These are phyloP conservation scores for Limosa lapponica DNA, from an alignment of 2,797 vertebrate species.

Conservation along the genomic window DNA sequence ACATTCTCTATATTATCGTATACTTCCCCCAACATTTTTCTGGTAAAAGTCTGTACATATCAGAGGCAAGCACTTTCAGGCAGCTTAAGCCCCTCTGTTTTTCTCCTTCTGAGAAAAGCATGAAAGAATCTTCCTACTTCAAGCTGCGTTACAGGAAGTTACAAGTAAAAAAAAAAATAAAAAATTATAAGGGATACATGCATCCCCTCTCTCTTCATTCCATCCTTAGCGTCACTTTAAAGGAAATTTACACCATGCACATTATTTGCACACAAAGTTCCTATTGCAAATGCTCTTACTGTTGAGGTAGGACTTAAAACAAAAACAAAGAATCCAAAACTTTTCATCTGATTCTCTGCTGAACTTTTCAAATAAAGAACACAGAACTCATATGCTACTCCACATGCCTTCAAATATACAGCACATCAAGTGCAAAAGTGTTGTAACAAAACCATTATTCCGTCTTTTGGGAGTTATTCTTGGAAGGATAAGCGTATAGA, in stretches of 20 bases:
- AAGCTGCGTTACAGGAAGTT: not conserved
- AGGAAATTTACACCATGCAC: conserved; percentile 42
- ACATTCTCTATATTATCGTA: not conserved
- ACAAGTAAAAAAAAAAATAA: not conserved
- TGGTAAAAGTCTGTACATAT: not conserved
- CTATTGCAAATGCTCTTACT: not conserved
- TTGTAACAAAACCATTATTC: conserved; percentile 69
- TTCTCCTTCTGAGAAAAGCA: not conserved
- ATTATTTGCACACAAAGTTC: not conserved
- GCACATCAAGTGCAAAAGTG: not conserved
- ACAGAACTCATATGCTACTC: not conserved
- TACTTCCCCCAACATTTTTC: not conserved
- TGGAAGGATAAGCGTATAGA: not conserved
- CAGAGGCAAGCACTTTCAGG: conserved; percentile 20
- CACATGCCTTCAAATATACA: not conserved
- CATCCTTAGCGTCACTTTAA: not conserved
- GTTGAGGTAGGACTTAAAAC: not conserved
- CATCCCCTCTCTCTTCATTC: not conserved
- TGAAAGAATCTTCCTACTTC: not conserved
- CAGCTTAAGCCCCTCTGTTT: not conserved
- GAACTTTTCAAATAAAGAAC: conserved; percentile 10
- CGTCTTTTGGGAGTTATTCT: conserved; percentile 34
- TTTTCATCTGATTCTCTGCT: conserved; percentile 47
- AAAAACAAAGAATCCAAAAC: not conserved
- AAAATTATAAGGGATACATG: conserved; percentile 24